Base-by-base conservation (phyloP, 2,888 invertebrate genomes). In the Drosophila lacicola region DNA sequence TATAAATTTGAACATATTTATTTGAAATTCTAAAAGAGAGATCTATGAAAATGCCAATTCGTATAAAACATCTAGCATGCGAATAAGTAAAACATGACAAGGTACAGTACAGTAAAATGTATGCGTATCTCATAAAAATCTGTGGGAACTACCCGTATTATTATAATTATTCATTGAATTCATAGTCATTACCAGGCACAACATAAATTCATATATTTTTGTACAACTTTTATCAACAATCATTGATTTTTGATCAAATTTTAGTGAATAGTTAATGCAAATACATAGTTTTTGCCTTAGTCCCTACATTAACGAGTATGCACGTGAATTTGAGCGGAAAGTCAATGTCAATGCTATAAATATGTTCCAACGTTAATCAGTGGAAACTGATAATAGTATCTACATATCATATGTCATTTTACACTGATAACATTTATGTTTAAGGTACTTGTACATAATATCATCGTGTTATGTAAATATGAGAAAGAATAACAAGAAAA, bases 211-310 rank as follows among this genome's bases (percentile, higher is more conserved):
- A 17, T 17, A 17, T 17, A 2, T 17, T 17, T 47, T 41, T 41
- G 34, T 29, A 41, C 17, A 51, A 41, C 13, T n/a, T 25, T 3
- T 14, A 53, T 37, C n/a, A 21, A 45, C 9, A 47, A 65, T 61
- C 44, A 61, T 53, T 71, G 29, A 71, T 53, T 39, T 61, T 53
- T 72, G n/a, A 66, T 56, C 66, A 14, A 21, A 8, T 10, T 29
- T 44, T 37, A 39, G 9, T 41, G 41, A 66, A 61, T 53, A 19
- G 11, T 49, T 17, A 1, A 17, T 17, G 17, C 17, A 3, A 39
- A 50, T 34, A 33, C 29, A 50, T n/a, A 46, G 50, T 37, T 21
- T 39, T 21, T 44, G 36, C 29, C 13, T 45, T 25, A 11, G 4
- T 33, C 29, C 0, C 6, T 2, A 5, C 5, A 25, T 25, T 25